Base-by-base conservation (phyloP, 1,140 invertebrate species). In the Dendroctonus ponderosae region DNA sequence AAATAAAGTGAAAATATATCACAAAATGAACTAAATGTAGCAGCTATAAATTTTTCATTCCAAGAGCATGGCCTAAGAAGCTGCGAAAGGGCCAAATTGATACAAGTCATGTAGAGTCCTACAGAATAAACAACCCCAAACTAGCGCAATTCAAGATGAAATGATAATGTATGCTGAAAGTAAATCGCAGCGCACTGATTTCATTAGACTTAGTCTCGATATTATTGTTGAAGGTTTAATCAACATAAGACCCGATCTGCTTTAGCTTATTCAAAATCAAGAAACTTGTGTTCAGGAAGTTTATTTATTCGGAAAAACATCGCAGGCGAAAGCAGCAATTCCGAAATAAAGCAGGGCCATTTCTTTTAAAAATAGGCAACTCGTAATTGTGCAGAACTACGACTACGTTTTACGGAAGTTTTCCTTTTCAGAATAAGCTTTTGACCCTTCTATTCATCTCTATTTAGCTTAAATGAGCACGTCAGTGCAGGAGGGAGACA, bases 191-290 rank as follows among this genome's bases (percentile, higher is more conserved):
- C 42, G 52, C 38, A 50, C 56, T 66, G 56, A 66, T 66, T 58
- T 59, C 53, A 66, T 54, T 66, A 59, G 51, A 66, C 60, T 67
- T 67, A 60, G 57, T 60, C 51, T 12, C 11, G 14, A 50, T 52
- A 67, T 61, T 67, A 60, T 61, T 67, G 57, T 61, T 54, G 65
- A 60, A 67, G 58, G 42, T 57, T 49, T 67, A 67, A 67, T 67
- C 65, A 67, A 67, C 53, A 61, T 66, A 50, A 37, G 51, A 67
- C 65, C 50, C 56, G 65, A 61, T 42, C 11, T 12, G 65, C 53
- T 60, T 67, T 49, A 42, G 48, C 38, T 59, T 60, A 65, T 57
- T 57, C 53, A 65, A 65, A 57, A 57, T 56, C 62, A 50, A 65
- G 62, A 65, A 65, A 65, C 14, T 65, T 57, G 38, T 5, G 14